Base-by-base conservation (phyloP, 2,113 vertebrate genomes). In the Eurypyga helias region DNA sequence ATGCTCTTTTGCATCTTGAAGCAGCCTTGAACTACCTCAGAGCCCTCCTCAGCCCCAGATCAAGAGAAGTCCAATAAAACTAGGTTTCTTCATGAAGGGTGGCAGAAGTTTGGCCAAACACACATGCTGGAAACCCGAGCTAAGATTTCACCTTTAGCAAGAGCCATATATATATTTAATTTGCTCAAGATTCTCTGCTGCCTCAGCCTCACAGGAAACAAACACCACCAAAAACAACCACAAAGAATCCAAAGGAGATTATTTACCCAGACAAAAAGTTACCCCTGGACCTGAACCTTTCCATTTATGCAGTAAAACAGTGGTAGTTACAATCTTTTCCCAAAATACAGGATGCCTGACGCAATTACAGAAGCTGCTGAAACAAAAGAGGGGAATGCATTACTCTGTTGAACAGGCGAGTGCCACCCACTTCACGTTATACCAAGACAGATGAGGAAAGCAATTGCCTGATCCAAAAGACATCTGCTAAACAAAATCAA, bases 401-500 rank as follows among this genome's bases (percentile, higher is more conserved):
- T 76, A 80, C 90, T 94, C 88, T 90, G 45, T 19, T 79, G 93
- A 93, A 85, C 41, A 33, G 57, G 76, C 88, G 45, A 92, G 13
- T 90, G 67, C 89, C 93, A 96, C 70, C 79, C 51, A 20, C 70
- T 94, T 87, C 83, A 69, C 51, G 2, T 87, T 90, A 72, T 17
- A 87, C 61, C 6, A 6, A 96, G 95, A 95, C 28, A 90, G 84
- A 97, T 64, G 82, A 97, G 69, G 58, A 45, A 92, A 93, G 66
- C 83, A 90, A 95, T 81, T 25, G 81, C 69, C 82, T 87, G 85
- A 95, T 66, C 72, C 55, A 6, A 88, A 89, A 97, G 98, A 97
- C 97, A 98, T 96, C 97, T 98, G 98, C 96, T 98, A 82, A 95
- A 96, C 93, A 96, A 97, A 98, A 97, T 95, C 93, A 93, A 86